Percentiles rank a stretch among this genome's conserved stretches.
Conservation (phyloP, 2,113 vertebrate species). For the Plotosus lineatus region DNA sequence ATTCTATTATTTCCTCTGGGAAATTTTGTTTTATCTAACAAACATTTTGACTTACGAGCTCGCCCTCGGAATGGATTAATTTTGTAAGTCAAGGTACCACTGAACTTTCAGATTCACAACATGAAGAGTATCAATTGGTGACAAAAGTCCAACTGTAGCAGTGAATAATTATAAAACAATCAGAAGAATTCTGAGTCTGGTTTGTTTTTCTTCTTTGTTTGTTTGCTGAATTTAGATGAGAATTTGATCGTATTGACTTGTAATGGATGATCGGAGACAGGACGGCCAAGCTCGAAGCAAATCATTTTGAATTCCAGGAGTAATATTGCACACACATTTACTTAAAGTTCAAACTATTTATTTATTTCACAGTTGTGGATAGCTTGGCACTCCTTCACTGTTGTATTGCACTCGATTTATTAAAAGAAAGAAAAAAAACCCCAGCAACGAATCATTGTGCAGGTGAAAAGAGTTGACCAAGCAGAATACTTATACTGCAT, state of each 20-base stretch:
- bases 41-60: too few relatives aligned
- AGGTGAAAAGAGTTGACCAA: constrained; percentile 42
- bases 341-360: constrained; percentile 41
- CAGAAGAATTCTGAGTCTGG: constrained; percentile 19
- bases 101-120: background rate
- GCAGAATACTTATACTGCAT: constrained; percentile 37
- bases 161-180: constrained; percentile 42
- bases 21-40: too few relatives aligned
- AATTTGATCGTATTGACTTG: constrained; percentile 18
- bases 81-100: too few relatives aligned
- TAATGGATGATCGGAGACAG: constrained; percentile 20
- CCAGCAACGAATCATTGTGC: constrained; percentile 38
- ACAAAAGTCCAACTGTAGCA: constrained; percentile 31
- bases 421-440: constrained; percentile 30
- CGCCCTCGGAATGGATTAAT: too few relatives aligned
- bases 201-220: constrained; percentile 5
- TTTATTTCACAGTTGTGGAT: constrained; percentile 23
- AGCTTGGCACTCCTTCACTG: constrained; percentile 15
- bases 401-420: constrained; percentile 7
- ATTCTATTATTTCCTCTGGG: too few relatives aligned
- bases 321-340: constrained; percentile 42
- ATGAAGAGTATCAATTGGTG: constrained; percentile 36
- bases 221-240: constrained; percentile 25
- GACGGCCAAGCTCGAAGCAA: constrained; percentile 28
- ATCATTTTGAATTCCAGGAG: constrained; percentile 40